A percentile compares a stretch with the other conserved stretches of the same genome.
These are phyloP conservation scores for Poliocrania exsul DNA, from an alignment of 2,797 vertebrate species.

Conservation along the genomic window DNA sequence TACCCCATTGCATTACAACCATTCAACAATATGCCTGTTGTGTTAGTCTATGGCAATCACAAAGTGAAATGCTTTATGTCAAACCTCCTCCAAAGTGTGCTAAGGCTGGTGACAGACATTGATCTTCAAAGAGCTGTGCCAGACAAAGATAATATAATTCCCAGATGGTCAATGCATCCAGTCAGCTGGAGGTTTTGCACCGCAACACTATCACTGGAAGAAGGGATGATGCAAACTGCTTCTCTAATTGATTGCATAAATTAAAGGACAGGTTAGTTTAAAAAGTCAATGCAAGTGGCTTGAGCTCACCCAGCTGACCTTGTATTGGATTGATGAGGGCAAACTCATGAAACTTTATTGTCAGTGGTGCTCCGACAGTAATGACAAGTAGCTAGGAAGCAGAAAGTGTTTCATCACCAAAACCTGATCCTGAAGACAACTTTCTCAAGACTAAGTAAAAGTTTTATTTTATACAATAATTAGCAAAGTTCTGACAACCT, in stretches of 20 bases:
- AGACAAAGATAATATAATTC: neutral
- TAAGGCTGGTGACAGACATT: neutral
- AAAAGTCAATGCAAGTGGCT: neutral
- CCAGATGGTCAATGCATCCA: neutral
- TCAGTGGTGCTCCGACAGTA: neutral
- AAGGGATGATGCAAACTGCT: neutral
- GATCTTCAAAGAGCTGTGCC: neutral
- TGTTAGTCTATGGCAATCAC: neutral
- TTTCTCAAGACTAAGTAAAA: neutral
- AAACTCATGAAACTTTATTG: neutral
- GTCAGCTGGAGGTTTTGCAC: neutral
- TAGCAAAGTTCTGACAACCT: neutral
- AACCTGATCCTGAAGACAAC: neutral
- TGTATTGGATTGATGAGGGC: neutral
- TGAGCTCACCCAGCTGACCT: neutral
- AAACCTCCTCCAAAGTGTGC: neutral
- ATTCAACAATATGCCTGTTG: neutral
- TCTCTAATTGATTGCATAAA: accelerated
- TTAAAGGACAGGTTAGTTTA: neutral
- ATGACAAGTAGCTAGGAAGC: neutral
- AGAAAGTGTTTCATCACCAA: neutral
- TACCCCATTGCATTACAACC: accelerated
- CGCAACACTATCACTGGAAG: neutral
- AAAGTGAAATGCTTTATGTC: neutral
- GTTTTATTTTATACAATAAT: neutral